These are phyloP conservation scores for Beaufortia kweichowensis DNA, from an alignment of 2,113 vertebrate genomes.

Conservation along the genomic window DNA sequence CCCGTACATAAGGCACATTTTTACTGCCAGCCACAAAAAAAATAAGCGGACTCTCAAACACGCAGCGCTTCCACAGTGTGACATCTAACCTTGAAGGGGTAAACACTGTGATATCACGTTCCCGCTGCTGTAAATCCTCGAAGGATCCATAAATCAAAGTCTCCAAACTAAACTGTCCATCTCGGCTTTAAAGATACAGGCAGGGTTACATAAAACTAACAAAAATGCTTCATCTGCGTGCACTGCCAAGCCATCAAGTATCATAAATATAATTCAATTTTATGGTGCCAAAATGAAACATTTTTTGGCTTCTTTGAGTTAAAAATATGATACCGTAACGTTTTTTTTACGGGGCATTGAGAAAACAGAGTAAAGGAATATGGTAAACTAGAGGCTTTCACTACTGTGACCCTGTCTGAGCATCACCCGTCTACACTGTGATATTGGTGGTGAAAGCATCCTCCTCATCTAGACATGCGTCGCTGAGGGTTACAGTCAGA, in stretches of 20 bases:
- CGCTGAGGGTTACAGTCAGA: not conserved
- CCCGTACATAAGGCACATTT: constrained; percentile 16
- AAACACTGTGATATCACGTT: constrained; percentile 31
- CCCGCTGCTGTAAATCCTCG: constrained; percentile 32
- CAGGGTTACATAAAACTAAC: not conserved
- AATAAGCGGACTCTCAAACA: not conserved
- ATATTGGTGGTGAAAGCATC: too few relatives aligned
- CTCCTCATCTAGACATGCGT: not conserved
- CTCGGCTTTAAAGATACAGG: not conserved
- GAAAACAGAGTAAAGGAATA: too few relatives aligned
- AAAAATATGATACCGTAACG: too few relatives aligned
- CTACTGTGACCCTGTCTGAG: too few relatives aligned
- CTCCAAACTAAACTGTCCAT: not conserved
- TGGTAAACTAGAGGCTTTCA: too few relatives aligned
- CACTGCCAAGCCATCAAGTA: not conserved
- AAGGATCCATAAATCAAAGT: constrained; percentile 42
- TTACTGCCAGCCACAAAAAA: constrained; percentile 31
- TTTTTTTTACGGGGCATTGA: too few relatives aligned
- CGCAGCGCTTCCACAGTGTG: not conserved
- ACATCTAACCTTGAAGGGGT: constrained; percentile 23
- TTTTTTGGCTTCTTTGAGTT: too few relatives aligned
- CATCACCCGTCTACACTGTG: too few relatives aligned
- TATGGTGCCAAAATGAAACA: too few relatives aligned
- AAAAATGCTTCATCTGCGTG: not conserved
- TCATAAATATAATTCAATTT: not conserved